A percentile compares a stretch with the other conserved stretches of the same genome.
Conservation (phyloP, 2,888 invertebrate species). For the Lycocerus yunnanus region DNA sequence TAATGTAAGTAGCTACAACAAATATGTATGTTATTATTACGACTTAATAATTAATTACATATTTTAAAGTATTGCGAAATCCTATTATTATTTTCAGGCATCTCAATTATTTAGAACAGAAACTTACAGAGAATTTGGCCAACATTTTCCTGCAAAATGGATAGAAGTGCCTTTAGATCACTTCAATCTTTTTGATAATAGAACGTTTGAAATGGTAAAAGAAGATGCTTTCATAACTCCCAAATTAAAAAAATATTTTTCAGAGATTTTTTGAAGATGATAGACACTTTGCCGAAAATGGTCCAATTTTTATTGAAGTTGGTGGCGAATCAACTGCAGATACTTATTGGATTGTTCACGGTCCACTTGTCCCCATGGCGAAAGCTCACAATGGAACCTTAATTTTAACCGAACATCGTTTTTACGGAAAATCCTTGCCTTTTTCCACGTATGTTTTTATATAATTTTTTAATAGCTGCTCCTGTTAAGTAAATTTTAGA, state of each 20-base stretch:
- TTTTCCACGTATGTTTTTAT: conserved; percentile 45
- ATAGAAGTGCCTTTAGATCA: background rate
- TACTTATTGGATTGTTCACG: conserved; percentile 62
- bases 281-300: conserved; percentile 56
- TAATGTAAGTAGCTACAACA: too few species aligned
- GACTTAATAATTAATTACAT: too few species aligned
- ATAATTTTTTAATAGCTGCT: background rate
- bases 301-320: conserved; percentile 68
- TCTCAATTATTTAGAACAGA: background rate
- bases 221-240: too few species aligned
- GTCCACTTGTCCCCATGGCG: conserved; percentile 68
- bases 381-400: conserved; percentile 63
- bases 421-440: conserved; percentile 76
- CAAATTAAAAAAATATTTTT: too few species aligned
- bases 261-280: conserved; percentile 62
- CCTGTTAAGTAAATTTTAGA: conserved; percentile 1
- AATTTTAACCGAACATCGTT: conserved; percentile 81
- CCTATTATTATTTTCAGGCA: background rate
- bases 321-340: conserved; percentile 78
- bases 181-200: background rate
- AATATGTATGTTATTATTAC: too few species aligned
- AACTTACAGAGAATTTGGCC: background rate
- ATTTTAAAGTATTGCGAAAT: too few species aligned
- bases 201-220: conserved; percentile 1
- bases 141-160: background rate